Evolutionary conservation across 30 jellyfish, hydroid and myxozoan species (phyloP).

Genomic region (Sanderia malayensis): DNA sequence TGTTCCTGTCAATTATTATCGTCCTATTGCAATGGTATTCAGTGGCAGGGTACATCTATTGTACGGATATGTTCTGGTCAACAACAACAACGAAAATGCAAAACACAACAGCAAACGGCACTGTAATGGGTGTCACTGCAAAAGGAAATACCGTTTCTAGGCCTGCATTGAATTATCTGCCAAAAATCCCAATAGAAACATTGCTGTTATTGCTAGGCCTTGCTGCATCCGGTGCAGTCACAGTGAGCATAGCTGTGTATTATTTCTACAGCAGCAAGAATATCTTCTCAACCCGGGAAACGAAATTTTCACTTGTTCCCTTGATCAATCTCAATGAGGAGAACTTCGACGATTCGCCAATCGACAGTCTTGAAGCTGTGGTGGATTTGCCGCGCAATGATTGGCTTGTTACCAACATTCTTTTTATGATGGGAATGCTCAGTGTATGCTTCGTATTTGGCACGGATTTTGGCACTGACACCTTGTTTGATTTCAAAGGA

Average conservation of each 20-base stretch:
- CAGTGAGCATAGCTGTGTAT: neutral
- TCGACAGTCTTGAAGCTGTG: neutral
- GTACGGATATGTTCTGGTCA: neutral
- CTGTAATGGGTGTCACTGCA: no score
- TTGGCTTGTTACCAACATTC: neutral
- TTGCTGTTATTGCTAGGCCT: neutral
- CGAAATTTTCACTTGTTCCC: neutral
- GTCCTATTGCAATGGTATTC: neutral
- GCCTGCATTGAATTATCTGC: no score
- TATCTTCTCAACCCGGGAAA: neutral
- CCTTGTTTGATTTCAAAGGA: slow-evolving; percentile 44
- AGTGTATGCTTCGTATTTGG: neutral
- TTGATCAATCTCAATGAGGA: neutral
- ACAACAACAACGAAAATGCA: neutral
- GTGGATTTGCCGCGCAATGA: neutral
- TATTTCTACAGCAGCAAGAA: neutral
- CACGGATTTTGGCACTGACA: slow-evolving; percentile 2
- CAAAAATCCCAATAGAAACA: neutral
- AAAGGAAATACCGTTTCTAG: no score
- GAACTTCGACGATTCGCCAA: neutral
- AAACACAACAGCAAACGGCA: neutral
- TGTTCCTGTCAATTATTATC: neutral
- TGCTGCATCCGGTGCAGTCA: neutral
- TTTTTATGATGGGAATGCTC: neutral
- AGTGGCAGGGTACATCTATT: neutral